Evolutionary conservation across 2,113 vertebrate genomes (phyloP).

Genomic region (Craseonycteris thonglongyai): DNA sequence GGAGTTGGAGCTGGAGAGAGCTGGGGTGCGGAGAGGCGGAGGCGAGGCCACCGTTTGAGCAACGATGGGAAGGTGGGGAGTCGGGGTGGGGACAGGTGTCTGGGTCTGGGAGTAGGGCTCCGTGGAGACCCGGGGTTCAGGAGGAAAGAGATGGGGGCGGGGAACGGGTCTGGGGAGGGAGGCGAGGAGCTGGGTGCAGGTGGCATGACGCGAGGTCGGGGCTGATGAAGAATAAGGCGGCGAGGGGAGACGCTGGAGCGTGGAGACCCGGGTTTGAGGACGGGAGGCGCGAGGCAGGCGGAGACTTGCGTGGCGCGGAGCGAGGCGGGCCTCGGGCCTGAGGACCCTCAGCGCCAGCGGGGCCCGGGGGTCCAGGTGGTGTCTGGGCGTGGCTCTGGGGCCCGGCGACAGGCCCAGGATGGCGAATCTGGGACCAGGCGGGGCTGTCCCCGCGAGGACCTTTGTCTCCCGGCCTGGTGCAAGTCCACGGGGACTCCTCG

Average conservation of each 20-base stretch:
- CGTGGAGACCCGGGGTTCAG: background rate
- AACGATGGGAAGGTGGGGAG: background rate
- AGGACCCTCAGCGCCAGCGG: background rate
- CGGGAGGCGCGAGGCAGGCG: background rate
- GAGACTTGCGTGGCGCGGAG: background rate
- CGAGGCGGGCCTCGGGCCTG: background rate
- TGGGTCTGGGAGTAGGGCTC: background rate
- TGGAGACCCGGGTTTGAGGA: background rate
- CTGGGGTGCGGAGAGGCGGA: background rate
- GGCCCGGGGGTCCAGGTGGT: background rate
- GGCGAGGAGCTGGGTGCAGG: background rate
- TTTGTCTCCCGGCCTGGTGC: conserved; percentile 50
- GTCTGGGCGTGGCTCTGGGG: conserved; percentile 45
- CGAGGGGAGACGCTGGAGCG: background rate
- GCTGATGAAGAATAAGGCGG: background rate
- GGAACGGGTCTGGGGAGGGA: background rate
- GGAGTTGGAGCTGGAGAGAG: background rate
- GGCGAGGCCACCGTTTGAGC: background rate
- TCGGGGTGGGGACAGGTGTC: conserved; percentile 31
- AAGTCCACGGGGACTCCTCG: background rate
- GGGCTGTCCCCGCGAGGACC: background rate
- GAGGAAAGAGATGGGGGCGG: background rate
- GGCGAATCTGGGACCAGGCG: background rate
- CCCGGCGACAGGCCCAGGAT: background rate
- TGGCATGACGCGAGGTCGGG: conserved; percentile 10